phyloP scores from a whole-genome alignment of 1,140 invertebrate species.

The fruit fly (Drosophila melanogaster) region DNA sequence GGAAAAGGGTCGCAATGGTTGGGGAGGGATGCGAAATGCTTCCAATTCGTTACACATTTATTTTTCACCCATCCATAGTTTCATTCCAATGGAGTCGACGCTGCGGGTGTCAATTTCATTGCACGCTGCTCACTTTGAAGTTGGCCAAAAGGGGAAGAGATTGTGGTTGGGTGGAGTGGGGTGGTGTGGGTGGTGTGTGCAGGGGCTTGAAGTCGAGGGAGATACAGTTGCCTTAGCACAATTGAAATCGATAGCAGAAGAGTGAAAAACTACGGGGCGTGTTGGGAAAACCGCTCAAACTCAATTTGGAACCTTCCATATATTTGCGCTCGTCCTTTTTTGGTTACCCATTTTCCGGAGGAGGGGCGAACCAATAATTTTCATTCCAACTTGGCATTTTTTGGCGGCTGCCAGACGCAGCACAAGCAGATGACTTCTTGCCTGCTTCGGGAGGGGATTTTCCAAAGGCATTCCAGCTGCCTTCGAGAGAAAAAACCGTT shows the following conservation, averaged over 20 bases:
- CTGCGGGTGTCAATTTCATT: constrained; percentile 81
- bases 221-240: constrained; percentile 66
- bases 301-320: constrained; percentile 66
- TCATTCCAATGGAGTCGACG: constrained; percentile 54
- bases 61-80: constrained; percentile 69
- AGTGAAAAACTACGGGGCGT: constrained; percentile 64
- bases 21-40: constrained; percentile 22
- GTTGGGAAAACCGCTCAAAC: constrained; percentile 66
- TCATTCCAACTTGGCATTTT: constrained; percentile 70
- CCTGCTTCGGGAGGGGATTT: constrained; percentile 5
- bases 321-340: constrained; percentile 20
- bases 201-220: constrained; percentile 13
- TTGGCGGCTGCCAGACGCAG: constrained; percentile 64
- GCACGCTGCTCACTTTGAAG: constrained; percentile 69
- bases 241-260: constrained; percentile 73
- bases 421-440: constrained; percentile 46
- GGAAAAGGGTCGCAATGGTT: constrained; percentile 3
- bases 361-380: constrained; percentile 68
- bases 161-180: neutral
- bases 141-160: constrained; percentile 44
- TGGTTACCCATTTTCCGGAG: constrained; percentile 8
- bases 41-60: constrained; percentile 79
- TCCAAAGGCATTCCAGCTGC: constrained; percentile 16
- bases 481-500: constrained; percentile 51
- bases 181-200: too few species aligned